phyloP scores from a whole-genome alignment of 1,140 invertebrate species.

The Bombus consobrinus region DNA sequence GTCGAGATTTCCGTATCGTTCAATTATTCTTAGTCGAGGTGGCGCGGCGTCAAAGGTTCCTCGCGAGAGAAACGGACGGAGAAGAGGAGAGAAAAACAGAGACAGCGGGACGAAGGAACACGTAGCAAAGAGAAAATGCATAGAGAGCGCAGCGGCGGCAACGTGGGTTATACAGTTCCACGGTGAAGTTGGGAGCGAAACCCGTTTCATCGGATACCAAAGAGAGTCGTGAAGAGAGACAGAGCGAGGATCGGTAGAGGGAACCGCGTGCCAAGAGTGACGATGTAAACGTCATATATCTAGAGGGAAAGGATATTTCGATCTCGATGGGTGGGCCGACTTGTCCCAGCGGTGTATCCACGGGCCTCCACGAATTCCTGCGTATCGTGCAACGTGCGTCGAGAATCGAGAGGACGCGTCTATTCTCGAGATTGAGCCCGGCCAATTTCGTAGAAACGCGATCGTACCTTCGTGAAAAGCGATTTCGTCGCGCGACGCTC shows the following conservation, averaged over 20 bases:
- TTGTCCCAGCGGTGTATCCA: slow-evolving; percentile 36
- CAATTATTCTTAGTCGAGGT: slow-evolving; percentile 19
- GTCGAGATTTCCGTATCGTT: slow-evolving; percentile 13
- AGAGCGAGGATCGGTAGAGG: background rate
- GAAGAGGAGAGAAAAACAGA: background rate
- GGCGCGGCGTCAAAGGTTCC: background rate
- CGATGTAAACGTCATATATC: slow-evolving; percentile 58
- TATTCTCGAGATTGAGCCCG: background rate
- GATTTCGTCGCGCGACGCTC: background rate
- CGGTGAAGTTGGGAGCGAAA: slow-evolving; percentile 45
- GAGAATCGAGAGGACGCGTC: background rate
- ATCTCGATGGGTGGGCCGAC: slow-evolving; percentile 49
- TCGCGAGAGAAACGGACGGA: background rate
- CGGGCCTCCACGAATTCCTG: slow-evolving; percentile 9
- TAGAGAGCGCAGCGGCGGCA: background rate
- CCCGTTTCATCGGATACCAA: slow-evolving; percentile 60
- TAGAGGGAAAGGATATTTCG: slow-evolving; percentile 48
- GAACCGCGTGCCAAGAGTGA: slow-evolving; percentile 57
- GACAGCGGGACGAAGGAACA: background rate
- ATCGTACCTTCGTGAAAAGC: background rate
- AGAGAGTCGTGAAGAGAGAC: slow-evolving; percentile 2
- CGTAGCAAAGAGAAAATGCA: background rate
- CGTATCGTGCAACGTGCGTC: slow-evolving; percentile 13
- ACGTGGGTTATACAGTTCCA: slow-evolving; percentile 23
- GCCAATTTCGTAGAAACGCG: slow-evolving; percentile 8